phyloP scores from a whole-genome alignment of 2,113 vertebrate species.

The Leptobrachium leishanense region DNA sequence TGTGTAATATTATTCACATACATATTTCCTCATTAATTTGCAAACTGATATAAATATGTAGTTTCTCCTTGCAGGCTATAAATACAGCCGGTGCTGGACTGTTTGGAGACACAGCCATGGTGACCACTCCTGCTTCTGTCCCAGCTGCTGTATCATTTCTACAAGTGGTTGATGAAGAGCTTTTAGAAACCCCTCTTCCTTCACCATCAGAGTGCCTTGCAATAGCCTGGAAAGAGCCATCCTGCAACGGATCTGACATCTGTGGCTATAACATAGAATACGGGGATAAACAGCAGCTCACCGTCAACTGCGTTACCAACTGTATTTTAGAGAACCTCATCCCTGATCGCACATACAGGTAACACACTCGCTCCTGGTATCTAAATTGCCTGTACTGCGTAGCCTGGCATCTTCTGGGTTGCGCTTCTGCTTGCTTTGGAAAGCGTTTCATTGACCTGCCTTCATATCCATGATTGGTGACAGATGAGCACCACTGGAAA shows the following conservation, averaged over 20 bases:
- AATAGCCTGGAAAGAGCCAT: conserved; percentile 75
- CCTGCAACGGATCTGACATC: conserved; percentile 73
- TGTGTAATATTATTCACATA: no score
- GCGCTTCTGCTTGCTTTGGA: no score
- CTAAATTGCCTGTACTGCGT: not conserved
- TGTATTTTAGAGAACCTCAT: conserved; percentile 72
- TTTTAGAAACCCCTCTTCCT: conserved; percentile 58
- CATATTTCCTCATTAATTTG: rapidly evolving
- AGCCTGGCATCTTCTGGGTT: no score
- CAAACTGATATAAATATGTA: not conserved
- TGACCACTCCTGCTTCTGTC: conserved; percentile 66
- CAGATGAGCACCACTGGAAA: no score
- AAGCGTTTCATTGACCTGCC: no score
- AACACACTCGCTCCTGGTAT: not conserved
- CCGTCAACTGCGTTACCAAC: conserved; percentile 63
- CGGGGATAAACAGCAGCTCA: conserved; percentile 70
- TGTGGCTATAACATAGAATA: conserved; percentile 78
- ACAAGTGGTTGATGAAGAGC: conserved; percentile 65
- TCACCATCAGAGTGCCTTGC: conserved; percentile 68
- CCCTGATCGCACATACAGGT: conserved; percentile 77
- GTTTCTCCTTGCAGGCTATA: conserved; percentile 64
- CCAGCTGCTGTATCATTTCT: conserved; percentile 68
- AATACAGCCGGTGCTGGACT: conserved; percentile 68
- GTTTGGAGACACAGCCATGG: conserved; percentile 65
- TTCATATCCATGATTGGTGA: no score